Evolutionary conservation across 2,113 vertebrate species (phyloP).

Genomic region (Anoplopoma fimbria): DNA sequence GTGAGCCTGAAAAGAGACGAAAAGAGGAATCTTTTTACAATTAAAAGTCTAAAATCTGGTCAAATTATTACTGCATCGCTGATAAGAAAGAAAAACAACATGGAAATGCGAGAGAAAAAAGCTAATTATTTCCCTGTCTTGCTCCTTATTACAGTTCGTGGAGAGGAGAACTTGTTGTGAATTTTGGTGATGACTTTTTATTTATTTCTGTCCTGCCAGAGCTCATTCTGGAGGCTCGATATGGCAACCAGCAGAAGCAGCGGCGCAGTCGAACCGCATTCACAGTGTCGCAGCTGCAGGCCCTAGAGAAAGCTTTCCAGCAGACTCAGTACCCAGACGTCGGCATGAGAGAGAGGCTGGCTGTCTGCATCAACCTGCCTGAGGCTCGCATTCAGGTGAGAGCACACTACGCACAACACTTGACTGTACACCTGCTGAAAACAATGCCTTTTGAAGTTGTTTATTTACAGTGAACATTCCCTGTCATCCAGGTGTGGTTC

Average conservation of each 20-base stretch:
- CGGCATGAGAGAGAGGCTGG: slow-evolving; percentile 85
- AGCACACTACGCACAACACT: not conserved
- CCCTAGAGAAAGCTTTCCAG: slow-evolving; percentile 86
- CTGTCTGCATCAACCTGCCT: slow-evolving; percentile 85
- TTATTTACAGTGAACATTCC: not conserved
- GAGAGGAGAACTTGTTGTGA: not conserved
- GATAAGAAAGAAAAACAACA: not conserved
- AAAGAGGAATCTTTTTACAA: not conserved
- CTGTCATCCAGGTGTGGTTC: slow-evolving; percentile 85
- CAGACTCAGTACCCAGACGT: slow-evolving; percentile 88
- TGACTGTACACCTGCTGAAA: slow-evolving; percentile 5
- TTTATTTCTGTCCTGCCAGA: slow-evolving; percentile 67
- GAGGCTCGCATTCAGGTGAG: slow-evolving; percentile 88
- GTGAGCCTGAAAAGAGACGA: not conserved
- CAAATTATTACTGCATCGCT: not conserved
- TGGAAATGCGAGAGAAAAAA: not conserved
- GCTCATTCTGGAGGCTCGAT: slow-evolving; percentile 84
- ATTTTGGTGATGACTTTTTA: not conserved
- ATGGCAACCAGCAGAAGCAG: slow-evolving; percentile 85
- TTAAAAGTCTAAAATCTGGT: not conserved
- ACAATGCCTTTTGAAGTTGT: not conserved
- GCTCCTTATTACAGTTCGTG: not conserved
- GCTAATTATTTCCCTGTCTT: not conserved
- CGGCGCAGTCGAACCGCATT: slow-evolving; percentile 86
- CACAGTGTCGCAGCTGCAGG: slow-evolving; percentile 83